Base-by-base conservation (phyloP, 2,113 vertebrate genomes). In the Azemiops feae region DNA sequence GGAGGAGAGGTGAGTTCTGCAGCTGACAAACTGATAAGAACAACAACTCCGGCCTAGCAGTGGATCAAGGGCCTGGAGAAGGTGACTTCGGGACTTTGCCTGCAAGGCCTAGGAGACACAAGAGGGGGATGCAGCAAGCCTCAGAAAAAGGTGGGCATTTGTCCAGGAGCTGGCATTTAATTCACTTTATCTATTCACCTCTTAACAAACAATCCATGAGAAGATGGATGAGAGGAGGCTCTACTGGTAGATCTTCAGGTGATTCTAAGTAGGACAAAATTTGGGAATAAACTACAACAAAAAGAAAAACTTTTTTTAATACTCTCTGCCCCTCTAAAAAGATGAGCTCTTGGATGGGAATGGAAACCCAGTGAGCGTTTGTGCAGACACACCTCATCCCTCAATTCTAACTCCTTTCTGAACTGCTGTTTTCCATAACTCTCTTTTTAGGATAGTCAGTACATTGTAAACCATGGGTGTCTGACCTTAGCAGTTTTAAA, bases 21-120 rank as follows among this genome's bases (percentile, higher is more conserved):
- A 95, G 94, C 96, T 94, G 96, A 90, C 92, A 0, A 81, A 8
- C 69, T 81, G 16, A 81, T 7, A 81, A 34, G 39, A 58, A 90
- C 23, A 91, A 90, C 57, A 12, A 90, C 81, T 58, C 52, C 0
- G 74, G 14, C 9, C 92, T 91, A 93, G 39, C 94, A 94, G 88
- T 27, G 88, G 94, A 94, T 88, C 87, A 92, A 0, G 89, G 91
- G 74, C 89, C 93, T 4, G 0, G 3, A 90, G 57, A 18, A 34
- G 0, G 0, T 16, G 85, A 87, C 39, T 0, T 0, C 0, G 2
- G 89, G 16, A 27, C 60, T 93, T 86, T 85, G 89, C 22, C 47
- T 55, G 10, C 34, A 87, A 87, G 27, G 11, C 58, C 18, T 57
- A 22, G 85, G 58, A 54, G 81, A 87, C 34, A 54, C 34, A 93